Evolutionary conservation across 1,140 invertebrate species (phyloP).

Genomic region (Drosophila teissieri): DNA sequence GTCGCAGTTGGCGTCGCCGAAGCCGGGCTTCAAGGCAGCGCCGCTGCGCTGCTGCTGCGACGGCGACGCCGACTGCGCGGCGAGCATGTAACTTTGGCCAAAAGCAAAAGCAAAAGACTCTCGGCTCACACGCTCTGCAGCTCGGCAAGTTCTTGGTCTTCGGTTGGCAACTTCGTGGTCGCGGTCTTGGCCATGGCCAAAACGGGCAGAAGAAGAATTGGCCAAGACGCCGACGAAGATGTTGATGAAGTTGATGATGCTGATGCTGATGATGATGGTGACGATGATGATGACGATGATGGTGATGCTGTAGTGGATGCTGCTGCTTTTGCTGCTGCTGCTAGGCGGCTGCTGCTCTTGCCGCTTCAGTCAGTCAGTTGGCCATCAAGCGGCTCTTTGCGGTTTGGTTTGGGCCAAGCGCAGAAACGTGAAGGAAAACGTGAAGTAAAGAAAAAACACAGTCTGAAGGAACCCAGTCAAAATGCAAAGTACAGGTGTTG

Average conservation of each 20-base stretch:
- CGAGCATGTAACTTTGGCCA: slow-evolving; percentile 68
- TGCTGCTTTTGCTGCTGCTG: slow-evolving; percentile 10
- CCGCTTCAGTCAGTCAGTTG: slow-evolving; percentile 76
- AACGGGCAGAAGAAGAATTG: slow-evolving; percentile 58
- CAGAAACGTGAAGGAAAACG: background rate
- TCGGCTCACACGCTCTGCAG: slow-evolving; percentile 68
- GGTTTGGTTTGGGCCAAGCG: slow-evolving; percentile 59
- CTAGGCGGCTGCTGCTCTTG: slow-evolving; percentile 8
- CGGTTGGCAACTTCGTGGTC: slow-evolving; percentile 58
- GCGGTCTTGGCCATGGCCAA: slow-evolving; percentile 63
- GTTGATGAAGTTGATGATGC: slow-evolving; percentile 20
- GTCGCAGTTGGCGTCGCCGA: slow-evolving; percentile 6
- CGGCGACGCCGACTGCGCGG: slow-evolving; percentile 23
- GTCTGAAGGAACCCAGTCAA: slow-evolving; percentile 26
- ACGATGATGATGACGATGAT: slow-evolving; percentile 22
- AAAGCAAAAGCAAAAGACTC: slow-evolving; percentile 25
- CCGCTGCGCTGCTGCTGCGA: background rate
- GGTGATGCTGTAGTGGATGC: slow-evolving; percentile 39
- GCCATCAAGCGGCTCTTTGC: slow-evolving; percentile 79
- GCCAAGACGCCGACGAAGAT: slow-evolving; percentile 27
- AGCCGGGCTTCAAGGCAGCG: slow-evolving; percentile 51
- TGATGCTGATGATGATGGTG: slow-evolving; percentile 8
- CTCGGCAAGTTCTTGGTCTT: slow-evolving; percentile 73
- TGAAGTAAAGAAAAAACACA: background rate
- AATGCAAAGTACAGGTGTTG: slow-evolving; percentile 63